phyloP scores from a whole-genome alignment of 1,140 invertebrate species.

The Magallana angulata region DNA sequence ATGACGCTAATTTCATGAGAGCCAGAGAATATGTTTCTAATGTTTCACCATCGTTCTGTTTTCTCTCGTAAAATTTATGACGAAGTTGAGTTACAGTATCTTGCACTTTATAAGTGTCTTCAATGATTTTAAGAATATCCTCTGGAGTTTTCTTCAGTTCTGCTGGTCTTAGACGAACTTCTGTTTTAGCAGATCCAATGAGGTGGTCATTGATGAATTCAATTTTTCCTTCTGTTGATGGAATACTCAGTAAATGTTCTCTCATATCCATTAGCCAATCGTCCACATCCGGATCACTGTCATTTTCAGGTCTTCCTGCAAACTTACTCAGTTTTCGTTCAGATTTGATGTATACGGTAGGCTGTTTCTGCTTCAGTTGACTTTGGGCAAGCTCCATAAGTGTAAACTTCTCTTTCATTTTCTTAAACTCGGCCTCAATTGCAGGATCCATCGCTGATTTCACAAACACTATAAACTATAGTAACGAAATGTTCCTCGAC shows the following conservation, averaged over 20 bases:
- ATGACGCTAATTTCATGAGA: not conserved
- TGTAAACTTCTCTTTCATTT: too few species aligned
- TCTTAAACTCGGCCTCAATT: too few species aligned
- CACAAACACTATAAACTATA: too few species aligned
- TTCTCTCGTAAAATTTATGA: slow-evolving; percentile 29
- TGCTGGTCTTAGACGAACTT: not conserved
- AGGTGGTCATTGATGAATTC: slow-evolving; percentile 34
- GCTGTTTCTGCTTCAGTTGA: too few species aligned
- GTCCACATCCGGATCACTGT: slow-evolving; percentile 12
- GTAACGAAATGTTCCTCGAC: too few species aligned
- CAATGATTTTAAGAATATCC: slow-evolving; percentile 26
- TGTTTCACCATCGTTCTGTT: slow-evolving; percentile 8
- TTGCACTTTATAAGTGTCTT: slow-evolving; percentile 13
- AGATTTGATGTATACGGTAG: too few species aligned
- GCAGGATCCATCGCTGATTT: too few species aligned
- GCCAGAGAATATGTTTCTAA: slow-evolving; percentile 17
- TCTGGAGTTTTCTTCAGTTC: slow-evolving; percentile 6
- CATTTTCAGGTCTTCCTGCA: not conserved
- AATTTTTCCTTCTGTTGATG: slow-evolving; percentile 8
- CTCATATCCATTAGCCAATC: slow-evolving; percentile 19
- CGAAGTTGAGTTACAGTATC: slow-evolving; percentile 30
- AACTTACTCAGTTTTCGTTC: too few species aligned
- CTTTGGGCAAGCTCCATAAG: too few species aligned
- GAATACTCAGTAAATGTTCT: slow-evolving; percentile 11
- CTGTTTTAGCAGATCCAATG: slow-evolving; percentile 12